A percentile compares a stretch with the other conserved stretches of the same genome.
Evolutionary conservation across 2,797 vertebrate genomes (phyloP).

Genomic region (Huso huso): DNA sequence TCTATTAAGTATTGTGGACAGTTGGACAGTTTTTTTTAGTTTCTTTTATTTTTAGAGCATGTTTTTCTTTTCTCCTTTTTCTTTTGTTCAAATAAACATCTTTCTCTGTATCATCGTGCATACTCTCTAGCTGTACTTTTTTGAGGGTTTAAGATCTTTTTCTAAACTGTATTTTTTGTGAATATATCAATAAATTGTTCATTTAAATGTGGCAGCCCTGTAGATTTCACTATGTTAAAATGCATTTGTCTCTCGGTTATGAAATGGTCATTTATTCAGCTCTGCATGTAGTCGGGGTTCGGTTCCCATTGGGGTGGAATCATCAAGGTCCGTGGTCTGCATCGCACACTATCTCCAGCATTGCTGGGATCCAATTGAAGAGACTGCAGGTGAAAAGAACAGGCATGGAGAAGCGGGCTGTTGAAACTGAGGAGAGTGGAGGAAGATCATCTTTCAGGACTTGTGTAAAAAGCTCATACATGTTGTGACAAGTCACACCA

Average conservation of each 20-base stretch:
- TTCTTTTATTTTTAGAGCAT: constrained; percentile 27
- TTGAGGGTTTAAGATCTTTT: constrained; percentile 20
- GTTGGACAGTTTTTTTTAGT: constrained; percentile 64
- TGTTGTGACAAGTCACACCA: too few species aligned
- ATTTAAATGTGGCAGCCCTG: constrained; percentile 20
- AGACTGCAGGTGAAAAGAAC: too few species aligned
- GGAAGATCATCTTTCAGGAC: too few species aligned
- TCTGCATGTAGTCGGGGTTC: too few species aligned
- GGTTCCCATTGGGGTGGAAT: too few species aligned
- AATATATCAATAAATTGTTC: constrained; percentile 21
- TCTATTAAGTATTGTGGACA: constrained; percentile 32
- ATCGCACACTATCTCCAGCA: too few species aligned
- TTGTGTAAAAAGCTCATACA: too few species aligned
- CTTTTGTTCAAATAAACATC: constrained; percentile 13
- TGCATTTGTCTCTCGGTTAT: constrained; percentile 11
- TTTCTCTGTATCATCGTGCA: constrained; percentile 15
- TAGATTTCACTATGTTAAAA: constrained; percentile 17
- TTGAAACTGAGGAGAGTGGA: too few species aligned
- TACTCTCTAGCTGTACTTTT: constrained; percentile 20
- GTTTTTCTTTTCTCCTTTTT: constrained; percentile 18
- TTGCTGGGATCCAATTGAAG: too few species aligned
- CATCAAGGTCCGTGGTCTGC: too few species aligned
- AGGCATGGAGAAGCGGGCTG: too few species aligned
- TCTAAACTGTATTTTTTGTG: constrained; percentile 28
- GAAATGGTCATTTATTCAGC: too few species aligned